These are phyloP conservation scores for Tragelaphus buxtoni DNA, from an alignment of 2,113 vertebrate species.

Conservation along the genomic window DNA sequence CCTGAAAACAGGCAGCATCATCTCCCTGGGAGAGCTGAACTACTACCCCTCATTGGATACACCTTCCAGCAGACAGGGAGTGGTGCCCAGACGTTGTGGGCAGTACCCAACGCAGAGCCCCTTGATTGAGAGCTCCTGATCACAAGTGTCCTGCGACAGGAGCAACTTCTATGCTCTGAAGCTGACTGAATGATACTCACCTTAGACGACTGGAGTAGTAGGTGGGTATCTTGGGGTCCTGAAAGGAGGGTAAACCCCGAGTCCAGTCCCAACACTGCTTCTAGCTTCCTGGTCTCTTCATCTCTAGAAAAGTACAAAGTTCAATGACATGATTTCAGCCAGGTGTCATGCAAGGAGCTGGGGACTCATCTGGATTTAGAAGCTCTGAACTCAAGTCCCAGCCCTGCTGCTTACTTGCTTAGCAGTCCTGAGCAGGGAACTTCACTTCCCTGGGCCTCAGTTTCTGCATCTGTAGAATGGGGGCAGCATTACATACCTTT, in stretches of 20 bases:
- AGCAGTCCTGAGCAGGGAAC: not conserved
- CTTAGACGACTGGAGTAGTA: not conserved
- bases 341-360: not conserved
- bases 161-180: not conserved
- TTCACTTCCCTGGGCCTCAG: not conserved
- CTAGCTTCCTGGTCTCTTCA: not conserved
- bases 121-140: not conserved
- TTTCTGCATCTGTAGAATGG: not conserved
- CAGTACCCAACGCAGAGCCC: accelerated
- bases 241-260: not conserved
- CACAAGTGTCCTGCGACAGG: not conserved
- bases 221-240: not conserved
- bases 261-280: not conserved
- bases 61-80: not conserved
- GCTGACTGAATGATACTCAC: not conserved
- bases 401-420: not conserved
- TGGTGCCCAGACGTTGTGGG: accelerated
- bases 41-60: not conserved
- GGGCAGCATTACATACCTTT: accelerated
- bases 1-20: not conserved
- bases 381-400: not conserved
- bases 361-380: not conserved
- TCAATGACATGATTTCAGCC: not conserved
- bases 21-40: not conserved
- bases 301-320: not conserved